Evolutionary conservation across 2,113 vertebrate genomes (phyloP).

Genomic region (Mungos mungo): DNA sequence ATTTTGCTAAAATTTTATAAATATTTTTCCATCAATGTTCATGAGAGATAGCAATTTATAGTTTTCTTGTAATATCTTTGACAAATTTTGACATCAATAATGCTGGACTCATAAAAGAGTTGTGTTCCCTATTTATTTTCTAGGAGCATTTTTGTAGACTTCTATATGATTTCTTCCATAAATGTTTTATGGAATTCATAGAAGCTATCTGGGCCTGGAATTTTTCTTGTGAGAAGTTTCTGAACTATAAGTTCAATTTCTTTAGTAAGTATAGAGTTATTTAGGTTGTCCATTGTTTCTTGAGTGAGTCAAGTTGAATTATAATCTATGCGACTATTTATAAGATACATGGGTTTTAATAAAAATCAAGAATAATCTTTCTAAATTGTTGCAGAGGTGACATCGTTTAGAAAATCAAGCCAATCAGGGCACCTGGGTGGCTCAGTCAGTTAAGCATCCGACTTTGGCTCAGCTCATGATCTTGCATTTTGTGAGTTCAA

Average conservation of each 20-base stretch:
- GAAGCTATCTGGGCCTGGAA: background rate
- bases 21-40: background rate
- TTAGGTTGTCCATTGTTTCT: background rate
- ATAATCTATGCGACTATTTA: background rate
- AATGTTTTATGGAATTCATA: background rate
- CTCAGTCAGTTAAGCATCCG: no score
- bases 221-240: background rate
- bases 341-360: background rate
- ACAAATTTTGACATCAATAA: background rate
- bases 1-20: background rate
- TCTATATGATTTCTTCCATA: background rate
- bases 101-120: background rate
- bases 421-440: background rate
- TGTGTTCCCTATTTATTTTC: background rate
- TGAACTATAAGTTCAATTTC: background rate
- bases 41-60: background rate
- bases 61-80: background rate
- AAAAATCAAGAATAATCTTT: background rate
- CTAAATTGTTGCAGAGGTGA: background rate
- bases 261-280: background rate
- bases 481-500: no score
- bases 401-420: background rate
- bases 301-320: slow-evolving; percentile 2
- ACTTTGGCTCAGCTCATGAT: no score
- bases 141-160: background rate